These are phyloP conservation scores for Petroica traversi DNA, from an alignment of 2,113 vertebrate species.

Conservation along the genomic window DNA sequence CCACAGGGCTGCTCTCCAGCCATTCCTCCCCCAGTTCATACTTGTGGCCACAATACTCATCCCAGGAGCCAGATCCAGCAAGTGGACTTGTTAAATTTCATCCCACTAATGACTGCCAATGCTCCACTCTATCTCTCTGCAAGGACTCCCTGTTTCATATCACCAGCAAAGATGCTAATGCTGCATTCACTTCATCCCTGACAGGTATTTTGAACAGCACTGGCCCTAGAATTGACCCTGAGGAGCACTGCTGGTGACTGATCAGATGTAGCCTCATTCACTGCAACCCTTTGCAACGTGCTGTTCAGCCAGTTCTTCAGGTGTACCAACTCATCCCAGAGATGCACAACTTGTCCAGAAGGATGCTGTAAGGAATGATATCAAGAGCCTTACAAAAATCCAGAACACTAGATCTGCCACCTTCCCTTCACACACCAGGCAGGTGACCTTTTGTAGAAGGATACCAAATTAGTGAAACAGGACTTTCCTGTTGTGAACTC, in stretches of 20 bases:
- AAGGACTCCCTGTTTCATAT: background rate
- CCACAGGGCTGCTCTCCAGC: background rate
- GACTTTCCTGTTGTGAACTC: background rate
- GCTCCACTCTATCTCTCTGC: background rate
- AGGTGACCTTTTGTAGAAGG: background rate
- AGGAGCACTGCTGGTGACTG: accelerated
- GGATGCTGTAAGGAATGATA: background rate
- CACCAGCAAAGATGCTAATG: background rate
- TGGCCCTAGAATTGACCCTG: background rate
- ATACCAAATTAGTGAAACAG: background rate
- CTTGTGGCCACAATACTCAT: too few relatives aligned
- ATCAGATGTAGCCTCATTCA: background rate
- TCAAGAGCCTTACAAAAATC: background rate
- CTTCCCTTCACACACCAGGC: background rate
- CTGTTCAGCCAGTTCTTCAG: background rate
- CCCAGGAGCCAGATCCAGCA: background rate
- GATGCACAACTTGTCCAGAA: background rate
- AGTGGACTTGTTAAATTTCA: background rate
- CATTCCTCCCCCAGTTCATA: background rate
- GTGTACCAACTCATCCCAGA: background rate
- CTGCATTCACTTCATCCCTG: background rate
- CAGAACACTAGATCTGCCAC: background rate
- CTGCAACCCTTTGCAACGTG: background rate
- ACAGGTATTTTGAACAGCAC: background rate
- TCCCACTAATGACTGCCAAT: background rate